Evolutionary conservation across 2,797 vertebrate species (phyloP), one percentile per base, ranked within the genome.

Genomic region (Argya squamiceps): DNA sequence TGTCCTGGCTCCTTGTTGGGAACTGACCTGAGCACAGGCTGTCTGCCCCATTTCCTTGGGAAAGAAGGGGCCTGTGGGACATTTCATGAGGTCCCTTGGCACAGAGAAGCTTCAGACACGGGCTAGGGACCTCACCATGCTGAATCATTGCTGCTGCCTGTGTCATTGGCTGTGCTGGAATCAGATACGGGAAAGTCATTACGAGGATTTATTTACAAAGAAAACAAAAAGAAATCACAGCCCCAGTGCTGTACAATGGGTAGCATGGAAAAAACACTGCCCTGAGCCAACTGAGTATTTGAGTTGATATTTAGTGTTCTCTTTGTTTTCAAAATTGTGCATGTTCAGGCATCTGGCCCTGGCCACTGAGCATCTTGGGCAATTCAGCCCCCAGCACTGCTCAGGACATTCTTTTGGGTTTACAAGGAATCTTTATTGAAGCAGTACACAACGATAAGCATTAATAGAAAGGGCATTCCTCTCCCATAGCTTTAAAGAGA

Each of bases 391-490:
- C 8, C 73, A 90, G 56, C 11, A 2, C 73, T 79, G 41, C 70
- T 77, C 24, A 41, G 70, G 86, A 95, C 92, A 94, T 96, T 96
- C 94, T 93, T 92, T 55, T 67, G 73, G 53, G 63, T 88, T 95
- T 96, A 92, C 68, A 88, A 95, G 83, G 39, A 74, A 82, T 90
- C 84, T 96, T 96, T 92, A 92, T 22, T 76, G 88, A 86, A 86
- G 76, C 23, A 69, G 76, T 39, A 47, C 65, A 59, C 1, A 9
- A 73, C 24, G 88, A 96, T 96, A 96, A 94, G 91, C 69, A 74
- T 84, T 86, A 96, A 79, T 70, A 84, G 82, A 92, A 93, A 88
- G 70, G 85, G 53, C 80, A 90, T 67, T 93, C 76, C 55, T 91
- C 52, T 92, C 88, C n/a, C 73, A 70, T 67, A 90, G 83, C 59